Base-by-base conservation (phyloP, 2,113 vertebrate genomes). In the Aythya baeri region DNA sequence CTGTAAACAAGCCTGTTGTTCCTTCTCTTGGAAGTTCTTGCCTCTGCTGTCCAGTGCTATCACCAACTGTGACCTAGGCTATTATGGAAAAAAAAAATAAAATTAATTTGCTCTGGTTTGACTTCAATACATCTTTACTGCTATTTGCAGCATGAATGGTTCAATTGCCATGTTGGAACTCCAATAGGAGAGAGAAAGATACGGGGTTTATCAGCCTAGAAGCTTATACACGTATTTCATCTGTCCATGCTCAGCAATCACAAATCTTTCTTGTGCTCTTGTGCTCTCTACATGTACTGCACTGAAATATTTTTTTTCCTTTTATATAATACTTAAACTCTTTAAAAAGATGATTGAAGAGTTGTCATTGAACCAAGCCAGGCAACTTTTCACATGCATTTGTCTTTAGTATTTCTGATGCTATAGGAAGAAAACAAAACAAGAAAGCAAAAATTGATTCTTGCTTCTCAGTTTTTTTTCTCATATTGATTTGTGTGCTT, bases 1-100 rank as follows among this genome's bases (percentile, higher is more conserved):
- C 61, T 68, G 46, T 92, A 72, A 93, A 92, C 91, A 61, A 49
- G 46, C 46, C 61, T 61, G 59, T 68, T 82, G 25, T 61, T 95
- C 38, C 54, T 84, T 89, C 63, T 77, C 65, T 72, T 94, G 43
- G 41, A 96, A 81, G 57, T 72, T 95, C 58, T 84, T 75, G 7
- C 57, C 26, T 67, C 34, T 78, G 11, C 46, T 78, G 79, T 49
- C 61, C 52, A 68, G 32, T 81, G n/a, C n/a, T 59, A 6, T 55
- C 81, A 59, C 41, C 44, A 63, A 4, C 77, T 86, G 55, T 41
- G 88, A 83, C 34, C 16, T 46, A 32, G 43, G 7, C 74, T 91
- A 46, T 82, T 91, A 43, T 27, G 26, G 23, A 5, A 9, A 9
- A 23, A 50, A 52, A 52, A 43, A 86, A 71, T 78, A 46, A 72